Base-by-base conservation (phyloP, 2,113 vertebrate genomes). In the Xyrauchen texanus region DNA sequence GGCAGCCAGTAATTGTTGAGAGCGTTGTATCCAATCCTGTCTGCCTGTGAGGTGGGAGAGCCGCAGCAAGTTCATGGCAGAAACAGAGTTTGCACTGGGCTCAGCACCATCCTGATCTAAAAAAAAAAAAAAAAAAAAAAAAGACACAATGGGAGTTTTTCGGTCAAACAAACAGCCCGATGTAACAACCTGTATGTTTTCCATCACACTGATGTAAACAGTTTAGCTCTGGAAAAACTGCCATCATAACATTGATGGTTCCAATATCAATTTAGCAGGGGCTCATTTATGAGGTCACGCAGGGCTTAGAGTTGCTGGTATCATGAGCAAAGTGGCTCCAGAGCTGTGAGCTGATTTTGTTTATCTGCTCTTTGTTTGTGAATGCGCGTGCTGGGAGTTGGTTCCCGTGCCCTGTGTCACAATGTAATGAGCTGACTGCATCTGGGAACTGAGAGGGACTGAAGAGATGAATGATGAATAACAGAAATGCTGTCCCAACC, bases 51-150 rank as follows among this genome's bases (percentile, higher is more conserved):
- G 95, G 76, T 93, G 92, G 0, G 94, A 95, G 62, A 98, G 91
- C 67, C 95, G 94, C 64, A 96, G 93, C 53, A 99, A 92, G 83
- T 95, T 99, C 85, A 90, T 91, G 5, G 95, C 94, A 0, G 94
- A 89, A 55, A 96, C 84, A 0, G 97, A 98, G 90, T 98, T 98
- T 34, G 93, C 94, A 0, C 94, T 92, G 86, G 97, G 96, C 86
- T 99, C 97, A 0, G 96, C 95, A 6, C 97, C 96, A 0, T 98
- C 96, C 83, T 98, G 95, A 88, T 98, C 97, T 99, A 88, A 6
- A 70, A 7, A 82, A 7, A 85, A 21, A 77, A 0, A 7, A 85
- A 21, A 77, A 88, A 6, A 70, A 7, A 82, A 7, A 85, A 21
- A 77, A 0, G 76, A 0, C n/a, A 34, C 8, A 68, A 34, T 34